Base-by-base conservation (phyloP, 2,113 vertebrate genomes). In the Ceuthmochares aereus region DNA sequence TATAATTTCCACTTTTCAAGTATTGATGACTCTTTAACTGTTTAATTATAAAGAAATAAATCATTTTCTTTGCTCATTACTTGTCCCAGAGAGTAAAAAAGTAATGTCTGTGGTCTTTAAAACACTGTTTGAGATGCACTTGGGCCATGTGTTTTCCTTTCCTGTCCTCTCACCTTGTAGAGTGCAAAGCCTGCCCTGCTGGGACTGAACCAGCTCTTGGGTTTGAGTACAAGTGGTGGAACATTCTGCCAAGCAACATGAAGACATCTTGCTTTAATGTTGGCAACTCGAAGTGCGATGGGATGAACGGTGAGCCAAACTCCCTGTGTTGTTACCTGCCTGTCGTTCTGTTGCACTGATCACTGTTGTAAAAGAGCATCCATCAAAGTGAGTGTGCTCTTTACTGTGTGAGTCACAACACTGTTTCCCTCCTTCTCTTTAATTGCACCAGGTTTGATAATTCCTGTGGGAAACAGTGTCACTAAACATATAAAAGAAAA, bases 141-240 rank as follows among this genome's bases (percentile, higher is more conserved):
- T 89, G 77, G 68, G 4, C 22, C 2, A 0, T 93, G 27, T 75
- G 30, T 75, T 55, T 77, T 42, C 25, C 8, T 60, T 91, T 42
- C 10, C 30, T 70, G 3, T 6, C 14, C 10, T 93, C 21, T 96
- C 12, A 34, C 37, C 47, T 60, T 68, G 20, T 26, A 99, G 99
- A 98, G 5, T 99, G 99, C 95, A 96, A 98, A 94, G 90, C 93
- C 10, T 99, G 99, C 75, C 99, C 99, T 36, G 99, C 99, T 40
- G 99, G 99, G 68, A 99, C 99, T 0, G 99, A 99, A 86, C 99
- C 99, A 37, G 97, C 96, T 5, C 97, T 99, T 52, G 99, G 98
- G 7, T 99, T 99, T 89, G 99, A 99, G 89, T 99, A 99, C 92
- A 99, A 99, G 96, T 99, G 99, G 99, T 99, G 99, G 99, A 99